Evolutionary conservation across 2,888 invertebrate genomes (phyloP).

Genomic region (Hypomecis punctinalis): DNA sequence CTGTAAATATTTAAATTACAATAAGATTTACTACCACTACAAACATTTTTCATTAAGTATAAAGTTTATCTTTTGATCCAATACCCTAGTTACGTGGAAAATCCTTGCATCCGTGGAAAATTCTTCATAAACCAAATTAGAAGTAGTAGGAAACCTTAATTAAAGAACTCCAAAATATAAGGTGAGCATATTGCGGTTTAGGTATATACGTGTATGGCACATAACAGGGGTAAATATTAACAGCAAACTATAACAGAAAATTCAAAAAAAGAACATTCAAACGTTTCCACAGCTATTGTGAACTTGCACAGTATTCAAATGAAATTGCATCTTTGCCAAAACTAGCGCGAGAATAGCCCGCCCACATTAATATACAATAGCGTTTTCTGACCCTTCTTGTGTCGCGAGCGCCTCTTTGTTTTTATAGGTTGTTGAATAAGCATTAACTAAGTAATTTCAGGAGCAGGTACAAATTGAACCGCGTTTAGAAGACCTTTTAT

Average conservation of each 20-base stretch:
- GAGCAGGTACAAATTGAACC: conserved; percentile 64
- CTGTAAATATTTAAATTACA: too few relatives aligned
- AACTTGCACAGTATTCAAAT: conserved; percentile 84
- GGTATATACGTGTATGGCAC: too few relatives aligned
- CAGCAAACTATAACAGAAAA: background rate
- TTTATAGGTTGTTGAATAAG: conserved; percentile 81
- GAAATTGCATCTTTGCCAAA: conserved; percentile 85
- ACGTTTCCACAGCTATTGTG: conserved; percentile 73
- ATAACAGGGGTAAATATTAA: too few relatives aligned
- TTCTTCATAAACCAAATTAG: too few relatives aligned
- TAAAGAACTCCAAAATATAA: too few relatives aligned
- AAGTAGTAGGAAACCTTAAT: too few relatives aligned
- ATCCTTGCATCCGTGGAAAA: too few relatives aligned
- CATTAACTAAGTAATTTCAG: conserved; percentile 74
- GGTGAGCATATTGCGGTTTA: too few relatives aligned
- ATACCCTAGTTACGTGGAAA: too few relatives aligned
- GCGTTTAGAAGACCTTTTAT: conserved; percentile 59
- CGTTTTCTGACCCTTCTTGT: conserved; percentile 75
- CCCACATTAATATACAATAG: conserved; percentile 81
- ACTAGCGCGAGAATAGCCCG: conserved; percentile 77
- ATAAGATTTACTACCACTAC: too few relatives aligned
- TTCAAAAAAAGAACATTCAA: conserved; percentile 47
- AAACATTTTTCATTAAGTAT: too few relatives aligned
- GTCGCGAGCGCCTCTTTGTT: conserved; percentile 75
- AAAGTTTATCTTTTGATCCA: too few relatives aligned